Base-by-base conservation (phyloP, 2,113 vertebrate genomes). In the Sinocyclocheilus rhinocerous region DNA sequence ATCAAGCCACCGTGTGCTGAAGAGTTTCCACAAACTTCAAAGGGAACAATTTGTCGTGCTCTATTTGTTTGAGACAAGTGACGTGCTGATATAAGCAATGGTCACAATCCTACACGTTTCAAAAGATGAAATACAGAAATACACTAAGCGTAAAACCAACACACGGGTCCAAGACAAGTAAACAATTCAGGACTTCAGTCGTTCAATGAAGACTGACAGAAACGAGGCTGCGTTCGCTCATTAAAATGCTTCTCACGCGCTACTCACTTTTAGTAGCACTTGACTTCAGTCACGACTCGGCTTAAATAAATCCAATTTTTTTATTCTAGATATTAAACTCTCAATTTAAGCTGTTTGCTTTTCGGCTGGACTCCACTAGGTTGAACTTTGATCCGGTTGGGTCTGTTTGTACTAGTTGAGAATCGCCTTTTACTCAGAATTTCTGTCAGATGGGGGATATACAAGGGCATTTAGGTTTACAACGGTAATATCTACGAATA, bases 11-110 rank as follows among this genome's bases (percentile, higher is more conserved):
- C 2, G 72, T 11, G 13, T 13, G 52, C 20, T 45, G 18, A 33
- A 79, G 15, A 33, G 29, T 42, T 50, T 42, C 18, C 77, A 78
- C 72, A 20, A 42, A 29, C 89, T 87, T 90, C 84, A 89, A 73
- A 78, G 50, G 65, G 22, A 42, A 42, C 55, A n/a, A 76, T 85
- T 89, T 86, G 76, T 88, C 85, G 88, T 90, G 83, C 69, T 85
- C 86, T 79, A 90, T 13, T 89, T 90, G 87, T 39, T 81, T 57
- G 65, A 52, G 80, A 77, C 59, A 84, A 50, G 42, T 13, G 29
- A 20, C 11, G 24, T 15, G 26, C 16, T 75, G 7, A 33, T 36
- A 42, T 12, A 42, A 42, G 36, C 10, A n/a, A n/a, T 10, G 16
- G 10, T 12, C 63, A 42, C 29, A 61, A 16, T 4, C 36, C 10